Evolutionary conservation across 1,140 invertebrate genomes (phyloP).

Genomic region (Prorops nasuta): DNA sequence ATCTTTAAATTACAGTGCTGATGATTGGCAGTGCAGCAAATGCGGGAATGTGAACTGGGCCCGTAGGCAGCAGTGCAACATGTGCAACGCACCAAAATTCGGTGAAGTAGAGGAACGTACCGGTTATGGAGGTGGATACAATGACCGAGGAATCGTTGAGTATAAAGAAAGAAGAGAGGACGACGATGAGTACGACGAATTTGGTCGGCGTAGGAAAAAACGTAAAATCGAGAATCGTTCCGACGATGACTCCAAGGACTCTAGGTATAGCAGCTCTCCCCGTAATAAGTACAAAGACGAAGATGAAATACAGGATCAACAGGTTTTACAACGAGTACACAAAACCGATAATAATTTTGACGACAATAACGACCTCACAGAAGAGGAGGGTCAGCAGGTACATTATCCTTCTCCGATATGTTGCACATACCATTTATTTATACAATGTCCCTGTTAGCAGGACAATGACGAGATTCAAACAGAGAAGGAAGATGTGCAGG

Average conservation of each 20-base stretch:
- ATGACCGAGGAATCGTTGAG: constrained; percentile 90
- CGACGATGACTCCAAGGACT: constrained; percentile 49
- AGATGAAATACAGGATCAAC: too few relatives aligned
- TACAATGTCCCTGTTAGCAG: not conserved
- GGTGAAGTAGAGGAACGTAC: constrained; percentile 82
- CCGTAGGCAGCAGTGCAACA: constrained; percentile 92
- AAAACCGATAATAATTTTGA: too few relatives aligned
- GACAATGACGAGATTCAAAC: constrained; percentile 14
- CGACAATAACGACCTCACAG: constrained; percentile 25
- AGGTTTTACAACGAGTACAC: too few relatives aligned
- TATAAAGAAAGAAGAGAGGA: constrained; percentile 85
- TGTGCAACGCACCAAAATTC: constrained; percentile 98
- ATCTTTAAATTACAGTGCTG: constrained; percentile 75
- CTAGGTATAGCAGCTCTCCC: constrained; percentile 45
- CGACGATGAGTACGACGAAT: constrained; percentile 93
- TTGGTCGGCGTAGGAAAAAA: constrained; percentile 86
- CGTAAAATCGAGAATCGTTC: constrained; percentile 55
- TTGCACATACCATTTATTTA: too few relatives aligned
- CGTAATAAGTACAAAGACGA: constrained; percentile 44
- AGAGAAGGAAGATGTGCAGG: constrained; percentile 52
- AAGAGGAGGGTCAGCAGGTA: too few relatives aligned
- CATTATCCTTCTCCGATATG: too few relatives aligned
- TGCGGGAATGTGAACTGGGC: constrained; percentile 99
- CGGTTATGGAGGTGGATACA: constrained; percentile 86
- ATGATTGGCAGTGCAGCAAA: constrained; percentile 99